Evolutionary conservation across 2,113 vertebrate genomes (phyloP).

Genomic region (Phyllostomus hastatus): DNA sequence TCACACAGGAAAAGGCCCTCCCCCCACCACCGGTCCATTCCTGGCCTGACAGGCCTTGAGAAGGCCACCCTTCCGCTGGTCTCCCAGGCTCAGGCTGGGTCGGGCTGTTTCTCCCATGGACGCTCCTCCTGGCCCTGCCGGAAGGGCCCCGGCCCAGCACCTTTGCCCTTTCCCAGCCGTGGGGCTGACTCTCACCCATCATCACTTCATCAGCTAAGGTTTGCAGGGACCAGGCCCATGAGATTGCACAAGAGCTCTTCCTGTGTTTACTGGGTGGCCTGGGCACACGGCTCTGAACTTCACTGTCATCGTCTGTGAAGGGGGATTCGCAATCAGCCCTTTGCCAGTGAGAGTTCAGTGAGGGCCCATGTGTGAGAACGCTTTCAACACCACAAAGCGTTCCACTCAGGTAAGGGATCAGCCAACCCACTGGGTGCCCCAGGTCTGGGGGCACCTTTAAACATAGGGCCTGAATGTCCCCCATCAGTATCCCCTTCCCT

Average conservation of each 20-base stretch:
- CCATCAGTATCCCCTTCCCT: neutral
- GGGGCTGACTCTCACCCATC: neutral
- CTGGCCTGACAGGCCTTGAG: neutral
- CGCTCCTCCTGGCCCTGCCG: neutral
- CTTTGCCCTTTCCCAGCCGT: neutral
- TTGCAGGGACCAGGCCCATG: neutral
- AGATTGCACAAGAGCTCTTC: conserved; percentile 10
- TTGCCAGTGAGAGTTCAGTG: neutral
- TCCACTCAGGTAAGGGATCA: neutral
- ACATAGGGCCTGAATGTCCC: neutral
- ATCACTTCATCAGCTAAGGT: conserved; percentile 30
- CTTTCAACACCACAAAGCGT: neutral
- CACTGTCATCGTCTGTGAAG: neutral
- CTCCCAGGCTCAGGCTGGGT: neutral
- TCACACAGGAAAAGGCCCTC: neutral
- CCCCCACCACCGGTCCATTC: neutral
- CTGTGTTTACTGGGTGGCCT: neutral
- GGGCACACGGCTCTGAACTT: neutral
- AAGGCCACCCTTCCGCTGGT: neutral
- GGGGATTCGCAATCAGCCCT: neutral
- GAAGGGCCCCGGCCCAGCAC: neutral
- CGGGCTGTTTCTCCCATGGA: neutral
- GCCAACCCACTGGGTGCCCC: neutral
- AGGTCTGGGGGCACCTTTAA: neutral
- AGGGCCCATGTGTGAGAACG: neutral